phyloP scores from a whole-genome alignment of 2,797 vertebrate genomes.

The Toxotes lorentzi region DNA sequence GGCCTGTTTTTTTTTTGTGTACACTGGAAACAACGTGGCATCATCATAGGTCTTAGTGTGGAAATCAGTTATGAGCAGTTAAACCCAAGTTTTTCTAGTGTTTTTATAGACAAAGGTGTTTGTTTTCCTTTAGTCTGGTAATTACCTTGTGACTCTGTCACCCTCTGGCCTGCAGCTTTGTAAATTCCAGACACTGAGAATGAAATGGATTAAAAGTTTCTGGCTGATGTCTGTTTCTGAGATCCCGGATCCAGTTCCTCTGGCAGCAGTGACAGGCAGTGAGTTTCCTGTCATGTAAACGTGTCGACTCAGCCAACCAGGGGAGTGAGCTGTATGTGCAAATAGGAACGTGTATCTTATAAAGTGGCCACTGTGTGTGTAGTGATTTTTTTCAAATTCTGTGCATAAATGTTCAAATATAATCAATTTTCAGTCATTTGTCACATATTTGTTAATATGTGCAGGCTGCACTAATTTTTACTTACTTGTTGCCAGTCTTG shows the following conservation, averaged over 20 bases:
- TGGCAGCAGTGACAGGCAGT: neutral
- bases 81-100: neutral
- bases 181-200: constrained; percentile 3
- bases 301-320: neutral
- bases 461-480: neutral
- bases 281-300: neutral
- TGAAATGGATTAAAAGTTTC: neutral
- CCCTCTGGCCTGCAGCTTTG: neutral
- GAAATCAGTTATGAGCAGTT: too few species aligned
- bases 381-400: neutral
- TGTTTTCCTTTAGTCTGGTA: too few species aligned
- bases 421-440: neutral
- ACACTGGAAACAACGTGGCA: neutral
- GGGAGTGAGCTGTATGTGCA: neutral
- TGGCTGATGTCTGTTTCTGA: neutral
- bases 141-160: neutral
- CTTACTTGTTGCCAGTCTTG: neutral
- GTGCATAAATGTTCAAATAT: constrained; percentile 51
- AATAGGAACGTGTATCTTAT: neutral
- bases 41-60: too few species aligned
- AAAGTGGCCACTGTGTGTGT: constrained; percentile 8
- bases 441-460: constrained; percentile 18
- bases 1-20: neutral
- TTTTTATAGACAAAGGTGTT: too few species aligned
- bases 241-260: constrained; percentile 1